Conservation (phyloP, 2,797 vertebrate species). For the Semotilus atromaculatus region DNA sequence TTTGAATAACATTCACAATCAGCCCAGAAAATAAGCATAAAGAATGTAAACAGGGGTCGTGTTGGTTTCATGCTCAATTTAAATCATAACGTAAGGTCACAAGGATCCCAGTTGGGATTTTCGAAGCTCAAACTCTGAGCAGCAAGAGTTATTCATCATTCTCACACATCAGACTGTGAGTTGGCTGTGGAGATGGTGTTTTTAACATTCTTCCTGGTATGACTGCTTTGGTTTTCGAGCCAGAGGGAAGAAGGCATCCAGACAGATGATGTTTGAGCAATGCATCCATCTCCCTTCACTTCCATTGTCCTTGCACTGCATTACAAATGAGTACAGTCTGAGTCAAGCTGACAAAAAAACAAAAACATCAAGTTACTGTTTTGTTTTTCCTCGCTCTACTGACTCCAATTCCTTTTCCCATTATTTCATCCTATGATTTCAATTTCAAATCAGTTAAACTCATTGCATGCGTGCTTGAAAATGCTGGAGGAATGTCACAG, state of each 20-base stretch:
- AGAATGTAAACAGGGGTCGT: neutral
- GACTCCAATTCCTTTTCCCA: constrained; percentile 4
- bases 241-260: constrained; percentile 6
- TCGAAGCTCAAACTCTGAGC: neutral
- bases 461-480: neutral
- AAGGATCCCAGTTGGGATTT: neutral
- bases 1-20: neutral
- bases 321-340: constrained; percentile 18
- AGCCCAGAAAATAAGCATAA: neutral
- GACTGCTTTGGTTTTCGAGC: constrained; percentile 13
- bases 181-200: neutral
- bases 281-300: constrained; percentile 5
- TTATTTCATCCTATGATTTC: neutral
- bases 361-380: constrained; percentile 5
- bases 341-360: neutral
- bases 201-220: constrained; percentile 21
- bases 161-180: neutral
- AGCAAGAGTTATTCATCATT: neutral
- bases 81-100: neutral
- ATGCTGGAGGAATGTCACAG: neutral
- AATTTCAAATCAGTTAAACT: neutral
- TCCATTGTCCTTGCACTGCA: neutral
- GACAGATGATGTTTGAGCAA: neutral
- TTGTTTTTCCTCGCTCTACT: constrained; percentile 9
- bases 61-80: neutral